Evolutionary conservation across 2,113 vertebrate genomes (phyloP).

Genomic region (Vulpes lagopus): DNA sequence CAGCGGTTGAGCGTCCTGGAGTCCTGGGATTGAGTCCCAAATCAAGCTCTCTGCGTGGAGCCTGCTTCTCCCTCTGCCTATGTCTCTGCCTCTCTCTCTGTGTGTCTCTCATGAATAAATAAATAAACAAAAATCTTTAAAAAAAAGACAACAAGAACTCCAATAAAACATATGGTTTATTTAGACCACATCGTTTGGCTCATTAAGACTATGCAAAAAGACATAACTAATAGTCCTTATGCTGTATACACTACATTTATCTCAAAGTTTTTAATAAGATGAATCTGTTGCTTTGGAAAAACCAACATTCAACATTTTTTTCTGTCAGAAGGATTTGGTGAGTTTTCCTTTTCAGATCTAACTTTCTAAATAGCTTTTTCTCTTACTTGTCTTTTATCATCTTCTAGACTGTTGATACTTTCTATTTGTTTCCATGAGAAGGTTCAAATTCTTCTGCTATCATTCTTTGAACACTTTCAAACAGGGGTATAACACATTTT

Average conservation of each 20-base stretch:
- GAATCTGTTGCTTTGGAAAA: slow-evolving; percentile 19
- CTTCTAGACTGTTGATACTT: slow-evolving; percentile 20
- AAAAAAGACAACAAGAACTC: not conserved
- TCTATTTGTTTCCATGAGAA: not conserved
- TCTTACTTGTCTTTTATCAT: slow-evolving; percentile 56
- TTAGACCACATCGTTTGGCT: not conserved
- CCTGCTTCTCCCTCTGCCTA: too few relatives aligned
- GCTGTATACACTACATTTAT: not conserved
- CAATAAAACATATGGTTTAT: not conserved
- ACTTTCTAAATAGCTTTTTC: not conserved
- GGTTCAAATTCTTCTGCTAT: not conserved
- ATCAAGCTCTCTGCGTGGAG: too few relatives aligned
- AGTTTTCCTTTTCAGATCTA: not conserved
- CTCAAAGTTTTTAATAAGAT: not conserved
- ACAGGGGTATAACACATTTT: not conserved
- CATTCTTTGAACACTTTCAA: slow-evolving; percentile 46
- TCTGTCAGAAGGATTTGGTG: slow-evolving; percentile 12
- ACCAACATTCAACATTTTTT: not conserved
- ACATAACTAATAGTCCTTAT: not conserved
- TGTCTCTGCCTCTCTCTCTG: too few relatives aligned
- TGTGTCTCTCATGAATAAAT: too few relatives aligned
- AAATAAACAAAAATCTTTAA: too few relatives aligned
- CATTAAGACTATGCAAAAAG: not conserved
- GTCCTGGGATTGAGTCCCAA: too few relatives aligned
- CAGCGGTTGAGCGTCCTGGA: too few relatives aligned